Evolutionary conservation across 2,888 invertebrate genomes (phyloP), one percentile per base, ranked within the genome.

Genomic region (Orthosia gracilis): DNA sequence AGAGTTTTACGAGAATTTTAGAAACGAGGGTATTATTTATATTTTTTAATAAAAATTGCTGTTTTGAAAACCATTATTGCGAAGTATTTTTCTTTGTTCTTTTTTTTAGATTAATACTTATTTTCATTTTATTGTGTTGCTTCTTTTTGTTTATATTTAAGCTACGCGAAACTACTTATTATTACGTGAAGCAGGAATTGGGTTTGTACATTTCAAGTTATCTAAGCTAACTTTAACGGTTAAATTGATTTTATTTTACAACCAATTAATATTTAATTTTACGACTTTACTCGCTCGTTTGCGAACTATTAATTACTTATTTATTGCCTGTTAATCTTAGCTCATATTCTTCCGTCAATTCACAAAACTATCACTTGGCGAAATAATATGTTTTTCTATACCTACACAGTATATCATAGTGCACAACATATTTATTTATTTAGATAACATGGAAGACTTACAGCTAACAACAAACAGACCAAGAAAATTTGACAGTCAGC

Each of bases 321-420:
- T 74, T 68, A 78, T 66, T 0, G 3, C 11, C 62, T 49, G 21
- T 71, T 26, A 62, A 47, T 5, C 4, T 18, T 40, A 47, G 11
- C 1, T 18, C 5, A 11, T n/a, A 47, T 3, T 65, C 49, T 70
- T 78, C 54, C 71, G 61, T n/a, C 18, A 57, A 58, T 3, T 49
- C 23, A 18, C 11, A 3, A 26, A 45, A 58, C n/a, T 45, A 49
- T 63, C 31, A 58, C 40, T 40, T 23, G 15, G 23, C 1, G 31
- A 31, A 55, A 18, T 67, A 11, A 31, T 40, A 40, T 40, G 40
- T 7, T 40, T 40, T 40, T 3, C 40, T 40, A 40, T 40, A 40
- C n/a, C n/a, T n/a, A n/a, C 40, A 40, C 40, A 40, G 40, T 9
- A 9, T 40, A 40, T 4, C n/a, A 31, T 31, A 31, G 9, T 40